Conservation (phyloP, 2,113 vertebrate genomes). For the Nycticryphes semicollaris region DNA sequence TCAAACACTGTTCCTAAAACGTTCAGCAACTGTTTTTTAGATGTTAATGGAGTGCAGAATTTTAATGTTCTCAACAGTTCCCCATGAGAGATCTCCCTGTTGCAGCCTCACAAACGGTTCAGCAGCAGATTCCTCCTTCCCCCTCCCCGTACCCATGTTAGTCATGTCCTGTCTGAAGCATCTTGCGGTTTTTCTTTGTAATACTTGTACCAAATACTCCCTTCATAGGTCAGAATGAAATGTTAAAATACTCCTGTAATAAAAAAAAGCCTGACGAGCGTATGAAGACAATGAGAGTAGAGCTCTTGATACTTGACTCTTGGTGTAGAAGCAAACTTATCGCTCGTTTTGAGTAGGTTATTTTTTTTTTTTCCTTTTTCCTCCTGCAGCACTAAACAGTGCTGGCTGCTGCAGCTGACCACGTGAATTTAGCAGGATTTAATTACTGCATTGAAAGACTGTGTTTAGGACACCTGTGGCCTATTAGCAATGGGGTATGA, state of each 20-base stretch:
- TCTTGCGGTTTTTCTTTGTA: not conserved
- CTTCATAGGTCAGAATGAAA: not conserved
- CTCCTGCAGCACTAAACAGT: not conserved
- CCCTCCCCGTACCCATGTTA: fast-evolving
- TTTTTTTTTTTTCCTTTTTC: not conserved
- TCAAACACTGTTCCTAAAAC: not conserved
- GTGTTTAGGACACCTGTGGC: slow-evolving; percentile 64
- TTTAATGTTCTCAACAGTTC: not conserved
- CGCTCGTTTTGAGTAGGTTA: not conserved
- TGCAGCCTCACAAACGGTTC: not conserved
- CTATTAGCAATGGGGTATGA: slow-evolving; percentile 53
- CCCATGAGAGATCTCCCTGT: not conserved
- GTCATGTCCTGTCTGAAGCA: not conserved
- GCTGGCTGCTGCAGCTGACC: not conserved
- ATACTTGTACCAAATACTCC: not conserved
- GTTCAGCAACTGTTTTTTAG: not conserved
- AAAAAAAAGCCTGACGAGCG: not conserved
- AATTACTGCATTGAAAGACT: slow-evolving; percentile 41
- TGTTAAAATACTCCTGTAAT: not conserved
- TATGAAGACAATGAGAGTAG: not conserved
- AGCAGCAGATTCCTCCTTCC: not conserved
- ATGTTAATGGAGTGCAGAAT: not conserved
- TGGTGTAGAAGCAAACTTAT: not conserved
- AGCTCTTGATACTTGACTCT: not conserved
- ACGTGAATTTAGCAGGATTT: not conserved